Evolutionary conservation across 2,113 vertebrate genomes (phyloP).

Genomic region (Rattus rattus): DNA sequence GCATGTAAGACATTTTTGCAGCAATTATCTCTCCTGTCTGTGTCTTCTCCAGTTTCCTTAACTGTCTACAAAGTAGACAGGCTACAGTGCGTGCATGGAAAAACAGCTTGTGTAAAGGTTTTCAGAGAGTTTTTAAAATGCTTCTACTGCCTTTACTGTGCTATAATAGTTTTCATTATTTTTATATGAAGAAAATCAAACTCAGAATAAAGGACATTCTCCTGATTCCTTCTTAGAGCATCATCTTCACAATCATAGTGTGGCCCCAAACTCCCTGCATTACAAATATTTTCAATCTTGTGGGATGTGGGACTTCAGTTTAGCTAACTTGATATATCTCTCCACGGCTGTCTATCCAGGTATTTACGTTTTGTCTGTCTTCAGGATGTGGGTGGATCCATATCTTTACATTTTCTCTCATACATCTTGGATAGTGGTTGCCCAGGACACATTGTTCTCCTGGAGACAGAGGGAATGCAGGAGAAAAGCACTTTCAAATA

Average conservation of each 20-base stretch:
- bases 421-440: not conserved
- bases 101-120: not conserved
- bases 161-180: not conserved
- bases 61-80: not conserved
- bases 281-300: not conserved
- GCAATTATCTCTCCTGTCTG: not conserved
- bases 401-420: not conserved
- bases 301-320: not conserved
- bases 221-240: not conserved
- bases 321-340: not conserved
- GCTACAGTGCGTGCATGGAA: not conserved
- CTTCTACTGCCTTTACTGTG: not conserved
- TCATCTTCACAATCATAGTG: not conserved
- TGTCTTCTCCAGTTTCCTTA: constrained; percentile 46
- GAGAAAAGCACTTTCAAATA: not conserved
- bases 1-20: not conserved
- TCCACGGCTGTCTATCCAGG: rapidly evolving
- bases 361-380: not conserved
- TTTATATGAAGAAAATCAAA: constrained; percentile 15
- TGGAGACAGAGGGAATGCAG: not conserved
- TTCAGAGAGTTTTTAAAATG: constrained; percentile 6
- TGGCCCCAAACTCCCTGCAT: not conserved
- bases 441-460: not conserved
- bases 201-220: not conserved
- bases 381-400: no score